A percentile compares a stretch with the other conserved stretches of the same genome.
Conservation (phyloP, 2,113 vertebrate species). For the Syrmaticus mikado region DNA sequence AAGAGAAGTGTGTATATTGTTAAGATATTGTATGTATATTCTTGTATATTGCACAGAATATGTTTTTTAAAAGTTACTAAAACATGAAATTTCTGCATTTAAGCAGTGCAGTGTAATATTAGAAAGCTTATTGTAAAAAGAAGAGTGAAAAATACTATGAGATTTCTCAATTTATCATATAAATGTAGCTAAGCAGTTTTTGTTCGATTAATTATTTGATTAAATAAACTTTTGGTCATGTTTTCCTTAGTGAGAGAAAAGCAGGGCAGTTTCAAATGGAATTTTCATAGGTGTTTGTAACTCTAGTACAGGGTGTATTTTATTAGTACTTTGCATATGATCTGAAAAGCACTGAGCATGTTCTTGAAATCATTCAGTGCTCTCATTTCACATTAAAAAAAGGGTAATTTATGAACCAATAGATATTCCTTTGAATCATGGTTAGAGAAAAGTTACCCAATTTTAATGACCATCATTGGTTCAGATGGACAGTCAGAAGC, state of each 20-base stretch:
- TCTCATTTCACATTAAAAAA: not conserved
- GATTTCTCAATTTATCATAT: not conserved
- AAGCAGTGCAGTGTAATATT: not conserved
- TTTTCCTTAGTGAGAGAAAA: not conserved
- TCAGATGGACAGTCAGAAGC: not conserved
- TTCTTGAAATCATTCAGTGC: not conserved
- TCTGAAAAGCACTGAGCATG: not conserved
- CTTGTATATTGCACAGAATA: not conserved
- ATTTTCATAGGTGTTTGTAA: not conserved
- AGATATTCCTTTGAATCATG: not conserved
- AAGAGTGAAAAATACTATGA: not conserved
- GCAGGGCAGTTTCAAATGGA: not conserved
- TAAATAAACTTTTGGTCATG: not conserved
- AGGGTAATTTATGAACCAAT: not conserved
- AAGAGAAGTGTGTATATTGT: slow-evolving; percentile 9
- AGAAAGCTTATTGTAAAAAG: not conserved
- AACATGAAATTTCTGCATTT: not conserved
- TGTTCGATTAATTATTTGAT: not conserved
- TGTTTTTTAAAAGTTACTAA: not conserved
- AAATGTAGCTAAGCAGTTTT: not conserved
- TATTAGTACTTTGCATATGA: not conserved
- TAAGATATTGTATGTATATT: not conserved
- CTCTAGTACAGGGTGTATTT: not conserved
- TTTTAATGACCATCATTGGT: not conserved
- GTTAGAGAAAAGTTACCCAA: not conserved